Evolutionary conservation across 2,888 invertebrate genomes (phyloP).

Genomic region (Mythimna ferrago): DNA sequence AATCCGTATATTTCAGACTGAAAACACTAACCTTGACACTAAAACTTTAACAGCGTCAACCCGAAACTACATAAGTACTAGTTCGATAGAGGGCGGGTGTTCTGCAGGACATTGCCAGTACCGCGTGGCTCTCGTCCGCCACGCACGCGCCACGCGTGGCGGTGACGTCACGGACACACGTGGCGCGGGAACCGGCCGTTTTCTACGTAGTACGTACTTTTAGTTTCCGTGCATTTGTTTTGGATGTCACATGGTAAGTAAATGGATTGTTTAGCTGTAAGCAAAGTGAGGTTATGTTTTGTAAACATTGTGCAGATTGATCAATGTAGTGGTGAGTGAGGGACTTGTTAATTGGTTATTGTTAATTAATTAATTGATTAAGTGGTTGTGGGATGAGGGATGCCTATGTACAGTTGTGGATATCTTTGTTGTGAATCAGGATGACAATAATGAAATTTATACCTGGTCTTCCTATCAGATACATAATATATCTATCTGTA

Average conservation of each 20-base stretch:
- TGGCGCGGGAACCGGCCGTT: constrained; percentile 30
- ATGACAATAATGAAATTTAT: neutral
- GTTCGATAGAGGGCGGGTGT: constrained; percentile 54
- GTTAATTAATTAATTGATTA: constrained; percentile 2
- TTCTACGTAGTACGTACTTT: constrained; percentile 35
- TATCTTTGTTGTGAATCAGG: neutral
- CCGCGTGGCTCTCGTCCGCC: constrained; percentile 66
- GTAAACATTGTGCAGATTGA: constrained; percentile 26
- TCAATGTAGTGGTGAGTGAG: neutral
- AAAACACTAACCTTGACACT: constrained; percentile 23
- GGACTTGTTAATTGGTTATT: neutral
- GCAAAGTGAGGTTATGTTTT: constrained; percentile 43
- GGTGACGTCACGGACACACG: constrained; percentile 60
- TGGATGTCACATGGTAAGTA: constrained; percentile 48
- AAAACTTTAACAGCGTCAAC: constrained; percentile 2
- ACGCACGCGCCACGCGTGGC: constrained; percentile 67
- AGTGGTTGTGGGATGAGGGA: neutral
- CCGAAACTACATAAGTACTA: constrained; percentile 21
- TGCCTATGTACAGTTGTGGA: neutral
- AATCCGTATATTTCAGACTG: neutral
- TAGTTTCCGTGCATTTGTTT: constrained; percentile 54
- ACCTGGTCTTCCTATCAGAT: no score
- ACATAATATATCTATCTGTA: no score
- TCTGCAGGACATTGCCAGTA: constrained; percentile 60
- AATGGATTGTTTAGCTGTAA: neutral